These are phyloP conservation scores for Agrypnia vestita DNA, from an alignment of 1,140 invertebrate genomes.

Conservation along the genomic window DNA sequence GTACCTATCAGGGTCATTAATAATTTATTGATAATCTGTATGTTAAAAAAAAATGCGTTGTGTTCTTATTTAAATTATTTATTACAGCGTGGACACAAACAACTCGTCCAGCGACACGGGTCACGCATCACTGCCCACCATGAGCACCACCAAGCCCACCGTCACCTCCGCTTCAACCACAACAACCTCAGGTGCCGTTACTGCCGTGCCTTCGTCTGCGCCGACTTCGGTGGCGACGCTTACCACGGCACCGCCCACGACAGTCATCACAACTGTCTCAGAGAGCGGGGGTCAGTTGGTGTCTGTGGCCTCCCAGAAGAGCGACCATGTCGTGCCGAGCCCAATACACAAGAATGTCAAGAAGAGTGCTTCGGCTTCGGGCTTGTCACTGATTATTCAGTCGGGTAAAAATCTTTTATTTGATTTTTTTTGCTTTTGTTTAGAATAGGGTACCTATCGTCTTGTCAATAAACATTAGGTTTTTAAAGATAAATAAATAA, in stretches of 20 bases:
- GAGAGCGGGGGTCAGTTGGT: not conserved
- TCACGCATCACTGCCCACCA: conserved; percentile 5
- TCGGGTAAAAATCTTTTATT: too few relatives aligned
- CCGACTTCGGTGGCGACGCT: not conserved
- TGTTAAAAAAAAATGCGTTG: too few relatives aligned
- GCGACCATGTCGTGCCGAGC: conserved; percentile 17
- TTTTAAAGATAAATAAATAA: not conserved
- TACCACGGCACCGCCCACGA: conserved; percentile 7
- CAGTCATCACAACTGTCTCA: not conserved
- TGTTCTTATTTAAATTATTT: too few relatives aligned
- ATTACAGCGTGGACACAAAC: conserved; percentile 52
- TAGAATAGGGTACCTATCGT: too few relatives aligned
- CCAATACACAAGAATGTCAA: conserved; percentile 74
- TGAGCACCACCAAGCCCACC: not conserved
- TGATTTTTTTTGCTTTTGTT: too few relatives aligned
- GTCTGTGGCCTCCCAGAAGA: not conserved
- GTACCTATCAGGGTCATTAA: too few relatives aligned
- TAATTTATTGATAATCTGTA: too few relatives aligned
- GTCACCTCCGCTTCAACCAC: too few relatives aligned
- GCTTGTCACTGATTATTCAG: conserved; percentile 94
- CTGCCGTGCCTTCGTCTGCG: not conserved
- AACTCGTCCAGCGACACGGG: conserved; percentile 50
- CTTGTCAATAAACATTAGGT: too few relatives aligned
- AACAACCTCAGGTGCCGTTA: too few relatives aligned
- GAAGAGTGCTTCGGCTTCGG: conserved; percentile 93